phyloP scores from a whole-genome alignment of 2,888 invertebrate species.

The Sinopyrophorus schimmeli region DNA sequence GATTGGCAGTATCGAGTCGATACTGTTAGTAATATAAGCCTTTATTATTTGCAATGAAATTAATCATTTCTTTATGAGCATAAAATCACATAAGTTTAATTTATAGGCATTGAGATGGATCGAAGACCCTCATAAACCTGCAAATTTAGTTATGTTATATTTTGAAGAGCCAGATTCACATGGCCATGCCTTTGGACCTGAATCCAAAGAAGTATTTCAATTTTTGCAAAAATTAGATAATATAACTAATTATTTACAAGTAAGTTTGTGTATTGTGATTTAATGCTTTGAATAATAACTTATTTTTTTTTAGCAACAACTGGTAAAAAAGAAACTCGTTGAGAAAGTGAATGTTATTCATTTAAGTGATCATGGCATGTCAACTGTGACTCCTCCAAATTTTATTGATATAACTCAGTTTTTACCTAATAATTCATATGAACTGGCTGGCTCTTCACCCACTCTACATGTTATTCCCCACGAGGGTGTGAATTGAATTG shows the following conservation, averaged over 20 bases:
- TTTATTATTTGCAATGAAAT: background rate
- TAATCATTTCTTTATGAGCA: background rate
- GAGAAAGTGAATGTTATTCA: slow-evolving; percentile 67
- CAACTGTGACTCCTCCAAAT: slow-evolving; percentile 57
- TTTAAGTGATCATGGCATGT: slow-evolving; percentile 76
- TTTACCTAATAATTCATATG: slow-evolving; percentile 55
- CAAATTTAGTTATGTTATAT: slow-evolving; percentile 70
- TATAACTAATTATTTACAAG: slow-evolving; percentile 61
- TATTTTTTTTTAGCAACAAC: slow-evolving; percentile 52
- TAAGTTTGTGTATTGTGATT: no score
- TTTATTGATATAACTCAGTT: slow-evolving; percentile 62
- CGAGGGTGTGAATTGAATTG: slow-evolving; percentile 48
- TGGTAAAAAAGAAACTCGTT: slow-evolving; percentile 57
- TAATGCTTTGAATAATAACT: no score
- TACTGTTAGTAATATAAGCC: slow-evolving; percentile 44
- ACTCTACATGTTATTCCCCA: slow-evolving; percentile 64
- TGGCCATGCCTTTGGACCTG: slow-evolving; percentile 65
- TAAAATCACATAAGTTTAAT: background rate
- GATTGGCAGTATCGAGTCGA: slow-evolving; percentile 62
- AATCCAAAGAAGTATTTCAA: slow-evolving; percentile 50
- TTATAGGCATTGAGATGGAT: slow-evolving; percentile 63
- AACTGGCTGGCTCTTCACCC: slow-evolving; percentile 60
- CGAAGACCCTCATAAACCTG: slow-evolving; percentile 60
- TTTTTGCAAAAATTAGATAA: slow-evolving; percentile 58
- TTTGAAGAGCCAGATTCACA: slow-evolving; percentile 70